Percentiles rank a stretch among this genome's conserved stretches.
These are phyloP conservation scores for Galeopsomyia nigrocyanea DNA, from an alignment of 2,888 invertebrate genomes.

Conservation along the genomic window DNA sequence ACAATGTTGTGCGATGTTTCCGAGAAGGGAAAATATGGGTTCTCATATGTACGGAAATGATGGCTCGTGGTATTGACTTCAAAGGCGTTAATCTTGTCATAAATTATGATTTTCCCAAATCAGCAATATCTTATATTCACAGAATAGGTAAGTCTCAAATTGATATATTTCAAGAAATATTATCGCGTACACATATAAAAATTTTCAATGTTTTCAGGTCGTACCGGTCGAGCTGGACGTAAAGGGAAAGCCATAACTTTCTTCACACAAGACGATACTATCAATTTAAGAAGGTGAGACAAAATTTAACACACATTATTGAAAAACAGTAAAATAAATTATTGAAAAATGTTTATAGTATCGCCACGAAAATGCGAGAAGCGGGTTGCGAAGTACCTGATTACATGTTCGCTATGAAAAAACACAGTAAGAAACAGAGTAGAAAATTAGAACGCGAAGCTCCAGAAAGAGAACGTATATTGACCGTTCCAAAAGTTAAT, in stretches of 20 bases:
- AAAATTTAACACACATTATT: conserved; percentile 22
- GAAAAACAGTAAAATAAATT: not conserved
- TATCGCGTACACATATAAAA: not conserved
- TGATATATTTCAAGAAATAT: not conserved
- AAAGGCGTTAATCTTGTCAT: conserved; percentile 96
- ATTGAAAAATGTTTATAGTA: conserved; percentile 72
- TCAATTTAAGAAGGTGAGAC: conserved; percentile 84
- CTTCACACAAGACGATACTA: conserved; percentile 92
- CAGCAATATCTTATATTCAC: conserved; percentile 91
- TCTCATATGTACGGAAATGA: conserved; percentile 95
- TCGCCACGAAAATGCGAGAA: conserved; percentile 90
- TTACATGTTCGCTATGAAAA: conserved; percentile 86
- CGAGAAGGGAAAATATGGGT: conserved; percentile 95
- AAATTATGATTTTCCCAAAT: conserved; percentile 97
- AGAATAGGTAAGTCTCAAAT: conserved; percentile 73
- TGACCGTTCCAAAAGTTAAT: conserved; percentile 71
- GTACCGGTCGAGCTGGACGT: conserved; percentile 94
- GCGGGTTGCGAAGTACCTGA: conserved; percentile 94
- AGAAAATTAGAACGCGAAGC: conserved; percentile 73
- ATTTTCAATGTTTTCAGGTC: conserved; percentile 70
- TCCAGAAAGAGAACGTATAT: conserved; percentile 77
- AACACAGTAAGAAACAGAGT: conserved; percentile 74
- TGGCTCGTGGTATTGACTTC: conserved; percentile 97
- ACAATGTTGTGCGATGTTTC: conserved; percentile 91
- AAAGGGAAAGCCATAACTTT: conserved; percentile 92